Evolutionary conservation across 92 coral and sea anemone genomes (phyloP), one percentile per base, ranked within the genome.

Genomic region (Porites divaricata): DNA sequence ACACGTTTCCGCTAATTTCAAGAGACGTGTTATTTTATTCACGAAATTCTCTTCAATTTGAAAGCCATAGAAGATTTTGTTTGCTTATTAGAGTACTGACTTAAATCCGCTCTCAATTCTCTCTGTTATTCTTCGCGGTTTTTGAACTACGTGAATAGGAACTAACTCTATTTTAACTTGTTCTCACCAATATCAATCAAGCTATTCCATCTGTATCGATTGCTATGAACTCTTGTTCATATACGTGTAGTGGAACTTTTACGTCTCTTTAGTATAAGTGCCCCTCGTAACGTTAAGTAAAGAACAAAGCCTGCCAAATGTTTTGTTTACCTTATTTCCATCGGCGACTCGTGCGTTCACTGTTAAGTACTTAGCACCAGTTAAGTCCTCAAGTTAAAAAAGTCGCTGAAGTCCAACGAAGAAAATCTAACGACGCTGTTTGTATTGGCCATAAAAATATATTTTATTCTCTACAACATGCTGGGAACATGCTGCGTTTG

Each of bases 261-360:
- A 3, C 45, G 5, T 35, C 0, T 35, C 6, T 0, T 35, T 35
- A 35, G 45, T 35, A 35, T 45, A 22, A 48, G 63, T 75, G 21
- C 45, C 20, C 9, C 8, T 41, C 69, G 14, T 45, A 45, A 16
- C 59, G 81, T 20, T 63, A 77, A 45, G 20, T 63, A 0, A n/a
- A 8, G 57, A 63, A 62, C 71, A 77, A 77, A 62, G 59, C 52
- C 28, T 63, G 45, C 45, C 11, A 77, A 61, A 63, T 20, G 81
- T 48, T 77, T 77, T 77, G 81, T 77, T 77, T 77, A 77, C 81
- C 70, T 77, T 35, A 20, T 63, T 62, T 77, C 71, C 62, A 77
- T 77, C 57, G 51, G 58, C 12, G 52, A 41, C 57, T 77, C 67
- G 81, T 62, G 71, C 15, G 45, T 77, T 20, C 63, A 19, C 58